Evolutionary conservation across 2,797 vertebrate species (phyloP).

Genomic region (Scleropages formosus): DNA sequence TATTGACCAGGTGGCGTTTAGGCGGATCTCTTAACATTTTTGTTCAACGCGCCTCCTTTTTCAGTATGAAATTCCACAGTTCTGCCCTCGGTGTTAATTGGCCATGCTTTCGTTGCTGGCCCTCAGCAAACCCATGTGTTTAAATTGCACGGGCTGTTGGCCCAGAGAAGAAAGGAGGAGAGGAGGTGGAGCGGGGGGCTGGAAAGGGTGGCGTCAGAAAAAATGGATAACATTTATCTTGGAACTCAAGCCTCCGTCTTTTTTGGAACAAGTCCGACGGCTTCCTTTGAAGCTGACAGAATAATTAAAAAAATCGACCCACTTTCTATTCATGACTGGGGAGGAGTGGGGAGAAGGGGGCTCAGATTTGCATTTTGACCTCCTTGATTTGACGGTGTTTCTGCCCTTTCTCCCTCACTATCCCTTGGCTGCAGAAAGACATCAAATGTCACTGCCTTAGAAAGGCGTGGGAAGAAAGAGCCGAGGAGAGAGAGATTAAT

Average conservation of each 20-base stretch:
- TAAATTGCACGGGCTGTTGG: constrained; percentile 57
- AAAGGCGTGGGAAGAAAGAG: constrained; percentile 40
- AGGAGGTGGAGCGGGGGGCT: constrained; percentile 33
- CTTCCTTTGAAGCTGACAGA: constrained; percentile 71
- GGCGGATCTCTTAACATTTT: too few relatives aligned
- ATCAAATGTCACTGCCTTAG: constrained; percentile 39
- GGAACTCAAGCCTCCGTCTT: constrained; percentile 64
- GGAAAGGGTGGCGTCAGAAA: constrained; percentile 49
- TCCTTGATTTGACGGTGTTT: constrained; percentile 62
- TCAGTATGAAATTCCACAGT: too few relatives aligned
- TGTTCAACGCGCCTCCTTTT: too few relatives aligned
- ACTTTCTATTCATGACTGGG: constrained; percentile 48
- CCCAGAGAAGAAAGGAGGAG: constrained; percentile 43
- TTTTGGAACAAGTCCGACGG: constrained; percentile 39
- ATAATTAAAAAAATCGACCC: constrained; percentile 65
- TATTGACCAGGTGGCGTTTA: too few relatives aligned
- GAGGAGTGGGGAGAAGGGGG: constrained; percentile 43
- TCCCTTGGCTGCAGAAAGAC: constrained; percentile 41
- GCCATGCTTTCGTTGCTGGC: constrained; percentile 41
- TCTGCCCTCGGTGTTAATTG: constrained; percentile 46
- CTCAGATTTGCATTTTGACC: constrained; percentile 75
- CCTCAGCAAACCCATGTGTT: constrained; percentile 45
- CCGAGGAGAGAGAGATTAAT: constrained; percentile 59
- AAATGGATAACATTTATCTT: constrained; percentile 68
- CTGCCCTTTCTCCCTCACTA: constrained; percentile 50